A percentile compares a stretch with the other conserved stretches of the same genome.
These are phyloP conservation scores for Mormoops blainvillei DNA, from an alignment of 2,113 vertebrate genomes.

Conservation along the genomic window DNA sequence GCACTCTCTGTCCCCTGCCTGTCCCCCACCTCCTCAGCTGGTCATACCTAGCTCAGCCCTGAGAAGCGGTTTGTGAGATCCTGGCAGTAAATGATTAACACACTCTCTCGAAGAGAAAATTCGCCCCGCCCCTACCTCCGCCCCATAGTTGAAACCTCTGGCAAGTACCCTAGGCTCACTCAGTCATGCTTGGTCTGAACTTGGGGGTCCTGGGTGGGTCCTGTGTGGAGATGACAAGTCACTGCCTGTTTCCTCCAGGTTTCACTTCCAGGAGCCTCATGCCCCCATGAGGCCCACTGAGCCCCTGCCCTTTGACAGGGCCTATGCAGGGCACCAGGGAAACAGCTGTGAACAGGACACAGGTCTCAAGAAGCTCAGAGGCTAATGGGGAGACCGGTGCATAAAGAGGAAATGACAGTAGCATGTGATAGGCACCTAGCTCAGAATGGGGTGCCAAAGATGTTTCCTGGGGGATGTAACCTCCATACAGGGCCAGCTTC, in stretches of 20 bases:
- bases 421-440: background rate
- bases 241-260: background rate
- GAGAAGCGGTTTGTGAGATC: background rate
- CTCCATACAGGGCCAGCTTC: background rate
- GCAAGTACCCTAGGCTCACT: background rate
- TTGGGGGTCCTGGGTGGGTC: background rate
- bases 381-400: background rate
- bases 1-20: background rate
- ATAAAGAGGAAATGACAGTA: background rate
- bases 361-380: background rate
- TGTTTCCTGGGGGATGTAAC: background rate
- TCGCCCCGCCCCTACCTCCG: background rate
- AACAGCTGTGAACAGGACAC: background rate
- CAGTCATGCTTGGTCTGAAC: background rate
- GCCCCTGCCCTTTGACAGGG: background rate
- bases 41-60: background rate
- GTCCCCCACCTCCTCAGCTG: background rate
- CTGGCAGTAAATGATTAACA: background rate
- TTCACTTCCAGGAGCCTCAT: background rate
- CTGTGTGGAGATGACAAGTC: background rate
- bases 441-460: background rate
- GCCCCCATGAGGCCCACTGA: background rate
- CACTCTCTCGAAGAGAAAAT: background rate
- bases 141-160: background rate
- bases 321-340: background rate